Percentiles rank a stretch among this genome's conserved stretches.
Evolutionary conservation across 1,140 invertebrate species (phyloP).

Genomic region (Parapsyche elsis): DNA sequence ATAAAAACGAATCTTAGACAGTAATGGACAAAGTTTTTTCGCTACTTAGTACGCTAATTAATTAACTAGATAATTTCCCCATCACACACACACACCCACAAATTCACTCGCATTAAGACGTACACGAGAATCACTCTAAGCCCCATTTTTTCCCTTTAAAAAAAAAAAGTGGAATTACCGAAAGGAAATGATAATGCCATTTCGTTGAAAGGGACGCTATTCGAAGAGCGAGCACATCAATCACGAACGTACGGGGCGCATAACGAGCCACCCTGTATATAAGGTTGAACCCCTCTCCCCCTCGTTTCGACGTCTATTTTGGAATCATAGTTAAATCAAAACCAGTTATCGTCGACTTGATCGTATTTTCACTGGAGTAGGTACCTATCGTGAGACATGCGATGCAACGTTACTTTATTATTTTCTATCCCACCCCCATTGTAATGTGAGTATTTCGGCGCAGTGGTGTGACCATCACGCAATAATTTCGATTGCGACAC

Average conservation of each 20-base stretch:
- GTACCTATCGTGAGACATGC: conserved; percentile 30
- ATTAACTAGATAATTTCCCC: background rate
- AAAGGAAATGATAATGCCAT: background rate
- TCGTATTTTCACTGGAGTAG: conserved; percentile 10
- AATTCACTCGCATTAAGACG: too few relatives aligned
- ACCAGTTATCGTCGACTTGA: conserved; percentile 15
- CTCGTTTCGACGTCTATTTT: background rate
- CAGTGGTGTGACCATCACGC: background rate
- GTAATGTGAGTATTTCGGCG: background rate
- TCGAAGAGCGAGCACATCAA: background rate
- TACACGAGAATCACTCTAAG: background rate
- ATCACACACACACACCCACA: too few relatives aligned
- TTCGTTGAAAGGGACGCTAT: too few relatives aligned
- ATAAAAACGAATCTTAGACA: too few relatives aligned
- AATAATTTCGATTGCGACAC: background rate
- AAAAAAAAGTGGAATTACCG: background rate
- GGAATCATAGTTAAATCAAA: conserved; percentile 7
- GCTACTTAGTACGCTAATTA: background rate
- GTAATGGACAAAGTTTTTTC: background rate
- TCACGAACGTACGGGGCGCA: background rate
- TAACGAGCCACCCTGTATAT: background rate
- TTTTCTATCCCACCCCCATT: background rate
- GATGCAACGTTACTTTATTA: background rate
- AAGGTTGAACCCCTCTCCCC: too few relatives aligned
- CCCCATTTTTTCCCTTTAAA: background rate